Percentiles rank a stretch among this genome's conserved stretches.
phyloP scores from a whole-genome alignment of 2,113 vertebrate species.

The Trochalopteron elliotii region DNA sequence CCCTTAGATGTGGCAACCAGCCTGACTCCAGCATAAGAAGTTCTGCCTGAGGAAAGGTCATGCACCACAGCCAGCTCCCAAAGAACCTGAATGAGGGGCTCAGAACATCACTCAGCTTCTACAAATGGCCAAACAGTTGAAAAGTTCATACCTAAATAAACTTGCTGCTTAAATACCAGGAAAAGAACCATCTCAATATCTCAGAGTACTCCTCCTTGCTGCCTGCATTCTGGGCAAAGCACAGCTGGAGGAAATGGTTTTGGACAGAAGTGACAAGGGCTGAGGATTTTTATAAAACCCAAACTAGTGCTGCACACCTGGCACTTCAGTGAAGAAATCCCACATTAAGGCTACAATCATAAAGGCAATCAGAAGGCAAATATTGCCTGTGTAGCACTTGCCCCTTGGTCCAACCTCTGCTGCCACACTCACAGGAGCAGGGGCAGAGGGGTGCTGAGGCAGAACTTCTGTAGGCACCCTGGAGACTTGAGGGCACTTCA shows the following conservation, averaged over 20 bases:
- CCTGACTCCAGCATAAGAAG: not conserved
- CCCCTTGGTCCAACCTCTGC: too few relatives aligned
- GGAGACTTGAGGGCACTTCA: not conserved
- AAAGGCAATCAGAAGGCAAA: not conserved
- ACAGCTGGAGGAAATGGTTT: not conserved
- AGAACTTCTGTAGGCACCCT: not conserved
- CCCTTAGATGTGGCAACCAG: not conserved
- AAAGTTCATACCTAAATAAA: not conserved
- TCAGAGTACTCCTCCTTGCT: not conserved
- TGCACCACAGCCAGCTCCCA: not conserved
- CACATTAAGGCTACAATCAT: not conserved
- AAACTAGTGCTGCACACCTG: not conserved
- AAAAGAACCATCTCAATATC: not conserved
- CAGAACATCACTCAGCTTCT: not conserved
- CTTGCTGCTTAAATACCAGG: not conserved
- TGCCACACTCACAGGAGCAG: rapidly evolving
- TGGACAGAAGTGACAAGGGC: not conserved
- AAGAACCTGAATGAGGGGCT: rapidly evolving
- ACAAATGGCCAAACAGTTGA: not conserved
- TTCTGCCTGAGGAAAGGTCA: not conserved
- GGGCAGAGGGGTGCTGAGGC: not conserved
- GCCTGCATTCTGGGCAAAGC: not conserved
- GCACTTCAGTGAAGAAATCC: not conserved
- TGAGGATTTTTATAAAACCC: not conserved
- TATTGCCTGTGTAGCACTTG: not conserved